These are phyloP conservation scores for Muscicapa striata DNA, from an alignment of 2,797 vertebrate species.

Conservation along the genomic window DNA sequence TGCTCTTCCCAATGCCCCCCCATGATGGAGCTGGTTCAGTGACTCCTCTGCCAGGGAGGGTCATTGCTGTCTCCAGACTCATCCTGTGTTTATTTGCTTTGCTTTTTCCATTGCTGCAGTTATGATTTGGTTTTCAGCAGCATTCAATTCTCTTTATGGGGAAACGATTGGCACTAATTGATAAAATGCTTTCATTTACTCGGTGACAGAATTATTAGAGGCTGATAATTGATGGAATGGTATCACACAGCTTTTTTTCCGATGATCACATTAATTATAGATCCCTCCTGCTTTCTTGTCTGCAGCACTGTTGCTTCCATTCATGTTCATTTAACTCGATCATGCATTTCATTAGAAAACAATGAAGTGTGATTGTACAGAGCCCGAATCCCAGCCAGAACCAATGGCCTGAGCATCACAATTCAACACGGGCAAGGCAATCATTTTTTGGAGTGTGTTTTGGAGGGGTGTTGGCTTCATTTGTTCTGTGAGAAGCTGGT, in stretches of 20 bases:
- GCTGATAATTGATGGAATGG: conserved; percentile 43
- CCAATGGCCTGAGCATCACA: neutral
- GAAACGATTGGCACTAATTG: conserved; percentile 44
- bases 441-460: neutral
- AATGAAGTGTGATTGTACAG: neutral
- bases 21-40: neutral
- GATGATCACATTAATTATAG: conserved; percentile 52
- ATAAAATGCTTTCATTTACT: conserved; percentile 60
- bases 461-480: neutral
- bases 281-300: conserved; percentile 24
- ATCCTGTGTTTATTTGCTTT: neutral
- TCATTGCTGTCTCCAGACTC: neutral
- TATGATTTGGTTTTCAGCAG: neutral
- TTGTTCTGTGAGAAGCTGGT: neutral
- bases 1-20: neutral
- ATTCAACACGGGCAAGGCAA: neutral
- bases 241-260: conserved; percentile 24
- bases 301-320: neutral
- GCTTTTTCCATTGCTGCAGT: neutral
- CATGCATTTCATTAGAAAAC: conserved; percentile 25
- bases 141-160: neutral
- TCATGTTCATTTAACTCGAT: conserved; percentile 21
- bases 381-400: neutral
- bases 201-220: conserved; percentile 53
- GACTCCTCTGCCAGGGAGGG: accelerated